Evolutionary conservation across 2,888 invertebrate genomes (phyloP).

Genomic region (Hypsopygia costalis): DNA sequence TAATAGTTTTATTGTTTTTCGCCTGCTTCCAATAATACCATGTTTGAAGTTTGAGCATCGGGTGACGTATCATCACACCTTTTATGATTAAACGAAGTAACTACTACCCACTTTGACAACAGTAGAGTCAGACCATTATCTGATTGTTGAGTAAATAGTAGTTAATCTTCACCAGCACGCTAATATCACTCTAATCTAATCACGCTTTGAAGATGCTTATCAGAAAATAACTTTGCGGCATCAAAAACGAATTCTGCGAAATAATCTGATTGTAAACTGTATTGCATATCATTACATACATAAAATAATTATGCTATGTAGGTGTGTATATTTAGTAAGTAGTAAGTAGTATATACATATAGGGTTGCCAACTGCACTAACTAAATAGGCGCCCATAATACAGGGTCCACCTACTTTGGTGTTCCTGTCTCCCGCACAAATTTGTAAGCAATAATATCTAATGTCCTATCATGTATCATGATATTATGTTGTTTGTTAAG

Average conservation of each 20-base stretch:
- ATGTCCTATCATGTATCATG: too few relatives aligned
- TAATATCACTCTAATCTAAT: slow-evolving; percentile 58
- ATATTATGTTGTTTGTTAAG: too few relatives aligned
- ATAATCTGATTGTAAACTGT: slow-evolving; percentile 50
- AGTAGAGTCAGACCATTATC: slow-evolving; percentile 49
- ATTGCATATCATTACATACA: slow-evolving; percentile 47
- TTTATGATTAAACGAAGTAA: slow-evolving; percentile 11
- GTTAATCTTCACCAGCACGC: slow-evolving; percentile 67
- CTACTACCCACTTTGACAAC: slow-evolving; percentile 36
- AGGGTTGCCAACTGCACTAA: too few relatives aligned
- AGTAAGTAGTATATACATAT: too few relatives aligned
- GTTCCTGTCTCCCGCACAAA: too few relatives aligned
- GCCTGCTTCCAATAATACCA: too few relatives aligned
- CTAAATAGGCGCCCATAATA: too few relatives aligned
- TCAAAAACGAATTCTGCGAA: slow-evolving; percentile 48
- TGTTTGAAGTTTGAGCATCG: too few relatives aligned
- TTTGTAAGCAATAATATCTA: too few relatives aligned
- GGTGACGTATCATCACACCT: neutral
- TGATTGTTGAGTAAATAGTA: slow-evolving; percentile 63
- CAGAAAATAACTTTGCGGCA: slow-evolving; percentile 48
- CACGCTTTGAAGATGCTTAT: slow-evolving; percentile 47
- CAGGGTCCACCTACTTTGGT: too few relatives aligned
- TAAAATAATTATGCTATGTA: too few relatives aligned
- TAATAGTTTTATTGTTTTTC: slow-evolving; percentile 2
- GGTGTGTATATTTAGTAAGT: too few relatives aligned